These are phyloP conservation scores for Conopomorpha cramerella DNA, from an alignment of 1,140 invertebrate genomes.

Conservation along the genomic window DNA sequence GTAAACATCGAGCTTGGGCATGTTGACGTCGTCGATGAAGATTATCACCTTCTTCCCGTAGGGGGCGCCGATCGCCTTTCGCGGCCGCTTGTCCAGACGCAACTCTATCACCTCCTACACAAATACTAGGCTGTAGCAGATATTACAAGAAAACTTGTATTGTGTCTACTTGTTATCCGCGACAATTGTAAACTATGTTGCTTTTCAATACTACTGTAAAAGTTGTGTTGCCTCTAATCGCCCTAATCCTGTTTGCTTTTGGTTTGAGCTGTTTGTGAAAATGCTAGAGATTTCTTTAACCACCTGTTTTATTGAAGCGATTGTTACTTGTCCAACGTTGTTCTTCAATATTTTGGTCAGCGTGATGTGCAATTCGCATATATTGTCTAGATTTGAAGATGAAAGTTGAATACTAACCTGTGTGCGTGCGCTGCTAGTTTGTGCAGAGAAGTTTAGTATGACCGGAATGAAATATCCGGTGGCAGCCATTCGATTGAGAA, in stretches of 20 bases:
- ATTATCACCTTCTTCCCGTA: constrained; percentile 81
- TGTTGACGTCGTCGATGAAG: constrained; percentile 93
- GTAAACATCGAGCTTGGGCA: constrained; percentile 84
- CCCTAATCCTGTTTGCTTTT: no score
- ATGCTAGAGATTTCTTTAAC: no score
- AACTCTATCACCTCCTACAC: constrained; percentile 75
- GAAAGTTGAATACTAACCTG: constrained; percentile 32
- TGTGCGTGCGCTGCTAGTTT: constrained; percentile 80
- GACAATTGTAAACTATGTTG: no score
- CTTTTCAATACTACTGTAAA: no score
- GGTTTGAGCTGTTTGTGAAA: no score
- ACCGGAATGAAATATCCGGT: constrained; percentile 71
- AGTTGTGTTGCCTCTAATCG: no score
- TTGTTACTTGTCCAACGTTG: no score
- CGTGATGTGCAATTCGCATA: no score
- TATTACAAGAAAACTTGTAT: background rate
- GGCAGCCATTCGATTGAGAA: constrained; percentile 68
- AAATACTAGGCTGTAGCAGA: background rate
- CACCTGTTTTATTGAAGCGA: no score
- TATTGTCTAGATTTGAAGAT: no score
- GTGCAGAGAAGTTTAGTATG: constrained; percentile 86
- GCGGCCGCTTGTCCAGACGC: constrained; percentile 81
- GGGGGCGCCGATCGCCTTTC: constrained; percentile 81
- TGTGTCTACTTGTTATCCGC: background rate
- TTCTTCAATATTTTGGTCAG: no score